phyloP scores from a whole-genome alignment of 2,797 vertebrate genomes.

The Manis crassicaudata region DNA sequence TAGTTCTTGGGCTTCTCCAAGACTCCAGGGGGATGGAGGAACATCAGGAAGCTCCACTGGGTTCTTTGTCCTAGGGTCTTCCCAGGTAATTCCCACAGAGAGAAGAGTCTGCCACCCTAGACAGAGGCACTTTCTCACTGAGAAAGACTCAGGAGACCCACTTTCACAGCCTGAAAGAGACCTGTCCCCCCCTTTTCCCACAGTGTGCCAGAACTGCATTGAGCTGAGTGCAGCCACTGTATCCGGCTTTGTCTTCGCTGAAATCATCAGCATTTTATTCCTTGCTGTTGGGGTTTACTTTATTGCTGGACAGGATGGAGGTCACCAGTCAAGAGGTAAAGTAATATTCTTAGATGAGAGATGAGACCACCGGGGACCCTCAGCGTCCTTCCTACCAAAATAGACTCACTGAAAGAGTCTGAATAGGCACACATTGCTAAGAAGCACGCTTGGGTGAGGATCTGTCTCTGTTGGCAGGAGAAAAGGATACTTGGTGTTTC shows the following conservation, averaged over 20 bases:
- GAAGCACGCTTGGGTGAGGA: neutral
- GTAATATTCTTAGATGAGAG: neutral
- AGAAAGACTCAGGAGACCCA: neutral
- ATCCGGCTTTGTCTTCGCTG: slow-evolving; percentile 80
- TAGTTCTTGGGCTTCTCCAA: neutral
- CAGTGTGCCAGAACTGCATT: slow-evolving; percentile 90
- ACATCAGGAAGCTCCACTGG: neutral
- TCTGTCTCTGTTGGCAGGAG: neutral
- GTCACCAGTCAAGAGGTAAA: slow-evolving; percentile 85
- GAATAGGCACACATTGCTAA: neutral
- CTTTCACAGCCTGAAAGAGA: neutral
- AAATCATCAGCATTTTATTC: slow-evolving; percentile 83
- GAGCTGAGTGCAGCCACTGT: slow-evolving; percentile 82
- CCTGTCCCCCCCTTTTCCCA: neutral
- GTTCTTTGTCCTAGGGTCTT: neutral
- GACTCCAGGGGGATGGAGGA: neutral
- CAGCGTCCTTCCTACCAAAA: slow-evolving; percentile 7
- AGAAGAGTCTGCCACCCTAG: neutral
- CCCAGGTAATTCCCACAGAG: neutral
- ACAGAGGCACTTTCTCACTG: neutral
- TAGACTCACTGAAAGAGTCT: neutral
- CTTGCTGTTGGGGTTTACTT: slow-evolving; percentile 86
- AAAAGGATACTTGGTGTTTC: neutral
- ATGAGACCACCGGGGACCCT: neutral
- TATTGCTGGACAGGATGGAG: slow-evolving; percentile 82